Conservation (phyloP, 2,113 vertebrate genomes). For the Amblyopsis rosae region DNA sequence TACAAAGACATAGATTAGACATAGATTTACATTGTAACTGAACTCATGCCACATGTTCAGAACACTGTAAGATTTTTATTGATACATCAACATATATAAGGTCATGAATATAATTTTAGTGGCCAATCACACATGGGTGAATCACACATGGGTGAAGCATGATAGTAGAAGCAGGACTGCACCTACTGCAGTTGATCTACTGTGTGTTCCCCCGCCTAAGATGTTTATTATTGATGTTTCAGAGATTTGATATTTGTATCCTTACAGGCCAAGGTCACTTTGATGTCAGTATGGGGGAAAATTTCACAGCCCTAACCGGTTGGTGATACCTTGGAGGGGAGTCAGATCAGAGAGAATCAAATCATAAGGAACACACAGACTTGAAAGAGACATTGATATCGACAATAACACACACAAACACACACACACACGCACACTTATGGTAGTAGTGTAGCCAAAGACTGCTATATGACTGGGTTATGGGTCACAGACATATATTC, state of each 20-base stretch:
- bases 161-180: too few relatives aligned
- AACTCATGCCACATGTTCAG: too few relatives aligned
- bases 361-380: neutral
- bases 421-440: neutral
- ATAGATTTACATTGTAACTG: too few relatives aligned
- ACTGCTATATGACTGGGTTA: neutral
- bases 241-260: neutral
- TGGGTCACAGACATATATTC: neutral
- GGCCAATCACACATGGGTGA: too few relatives aligned
- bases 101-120: too few relatives aligned
- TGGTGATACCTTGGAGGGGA: neutral
- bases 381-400: neutral
- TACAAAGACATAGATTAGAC: too few relatives aligned
- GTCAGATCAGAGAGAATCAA: slow-evolving; percentile 2
- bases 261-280: slow-evolving; percentile 8
- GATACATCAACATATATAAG: too few relatives aligned
- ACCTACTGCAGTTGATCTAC: too few relatives aligned
- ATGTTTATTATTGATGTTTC: neutral
- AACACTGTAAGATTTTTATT: too few relatives aligned
- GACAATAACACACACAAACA: neutral
- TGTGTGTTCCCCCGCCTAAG: neutral
- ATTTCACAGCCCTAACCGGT: neutral
- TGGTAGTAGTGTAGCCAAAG: neutral
- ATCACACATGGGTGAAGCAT: too few relatives aligned
- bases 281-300: slow-evolving; percentile 17